Evolutionary conservation across 2,113 vertebrate species (phyloP).

Genomic region (Mobula hypostoma): DNA sequence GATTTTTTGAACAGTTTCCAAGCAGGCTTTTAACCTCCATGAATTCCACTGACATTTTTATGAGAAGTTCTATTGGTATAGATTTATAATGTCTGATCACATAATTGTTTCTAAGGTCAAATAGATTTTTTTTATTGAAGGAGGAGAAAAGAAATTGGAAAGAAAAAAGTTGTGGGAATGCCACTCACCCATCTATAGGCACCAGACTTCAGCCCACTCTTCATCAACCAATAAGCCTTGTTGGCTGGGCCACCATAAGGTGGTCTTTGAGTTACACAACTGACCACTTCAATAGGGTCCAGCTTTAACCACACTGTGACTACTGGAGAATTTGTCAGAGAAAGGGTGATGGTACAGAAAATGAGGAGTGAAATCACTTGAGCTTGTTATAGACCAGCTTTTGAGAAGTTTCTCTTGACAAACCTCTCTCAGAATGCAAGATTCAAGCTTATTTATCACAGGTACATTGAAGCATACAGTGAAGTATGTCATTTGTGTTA

Average conservation of each 20-base stretch:
- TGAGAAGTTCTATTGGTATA: conserved; percentile 37
- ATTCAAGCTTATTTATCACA: too few species aligned
- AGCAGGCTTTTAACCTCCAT: conserved; percentile 77
- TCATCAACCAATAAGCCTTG: not conserved
- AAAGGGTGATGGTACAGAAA: not conserved
- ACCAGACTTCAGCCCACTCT: not conserved
- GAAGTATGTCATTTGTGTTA: too few species aligned
- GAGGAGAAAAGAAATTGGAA: not conserved
- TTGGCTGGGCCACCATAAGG: not conserved
- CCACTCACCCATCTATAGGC: not conserved
- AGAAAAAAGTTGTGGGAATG: not conserved
- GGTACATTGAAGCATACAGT: too few species aligned
- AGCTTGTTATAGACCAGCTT: not conserved
- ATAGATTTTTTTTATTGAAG: not conserved
- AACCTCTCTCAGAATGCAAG: too few species aligned
- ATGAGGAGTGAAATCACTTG: not conserved
- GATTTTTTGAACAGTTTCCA: not conserved
- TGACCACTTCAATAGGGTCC: not conserved
- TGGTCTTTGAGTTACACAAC: not conserved
- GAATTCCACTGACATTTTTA: conserved; percentile 57
- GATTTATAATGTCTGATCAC: conserved; percentile 13
- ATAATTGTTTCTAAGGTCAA: conserved; percentile 19
- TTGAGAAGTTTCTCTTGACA: not conserved
- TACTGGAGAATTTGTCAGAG: not conserved
- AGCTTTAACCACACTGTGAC: not conserved